Evolutionary conservation across 1,140 invertebrate species (phyloP), one percentile per base, ranked within the genome.

Genomic region (Nephila pilipes): DNA sequence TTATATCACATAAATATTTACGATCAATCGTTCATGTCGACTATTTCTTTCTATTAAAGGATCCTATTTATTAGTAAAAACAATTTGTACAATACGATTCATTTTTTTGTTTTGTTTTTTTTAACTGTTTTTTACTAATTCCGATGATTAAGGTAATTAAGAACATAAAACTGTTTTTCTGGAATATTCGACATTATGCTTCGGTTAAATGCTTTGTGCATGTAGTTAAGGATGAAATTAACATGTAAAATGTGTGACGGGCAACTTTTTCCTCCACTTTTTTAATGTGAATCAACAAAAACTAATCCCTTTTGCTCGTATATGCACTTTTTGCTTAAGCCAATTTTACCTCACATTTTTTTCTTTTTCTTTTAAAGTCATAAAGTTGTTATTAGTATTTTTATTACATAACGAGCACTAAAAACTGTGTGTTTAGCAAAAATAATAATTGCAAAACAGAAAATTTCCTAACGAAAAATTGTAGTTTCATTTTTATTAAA

Each of bases 371-470:
- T 20, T 25, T 18, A 18, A 36, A 75, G 69, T 14, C 69, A 36
- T 75, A 75, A 75, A 65, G 25, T 25, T 25, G n/a, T 29, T 65
- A 65, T 65, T 65, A 65, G 14, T 65, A n/a, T 65, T 65, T 65
- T 65, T 25, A 65, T 29, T 29, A 14, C 8, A 8, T 63, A 6
- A 29, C 1, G 22, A 29, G 2, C 63, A 14, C 12, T 29, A 65
- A 25, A 65, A 65, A 12, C 10, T 1, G 63, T 14, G n/a, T 29
- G 14, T n/a, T 25, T 29, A 65, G 63, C 63, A 12, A 65, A 65
- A 65, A 65, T 25, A 12, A 65, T 65, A 25, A 65, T 25, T 65
- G n/a, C 2, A 10, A n/a, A 25, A 8, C 3, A n/a, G n/a, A 65
- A 65, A 65, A 29, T 14, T 2, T 14, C 25, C 8, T 10, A 25